A percentile compares a stretch with the other conserved stretches of the same genome.
These are phyloP conservation scores for Eulimnadia texana DNA, from an alignment of 1,140 invertebrate species.

Conservation along the genomic window DNA sequence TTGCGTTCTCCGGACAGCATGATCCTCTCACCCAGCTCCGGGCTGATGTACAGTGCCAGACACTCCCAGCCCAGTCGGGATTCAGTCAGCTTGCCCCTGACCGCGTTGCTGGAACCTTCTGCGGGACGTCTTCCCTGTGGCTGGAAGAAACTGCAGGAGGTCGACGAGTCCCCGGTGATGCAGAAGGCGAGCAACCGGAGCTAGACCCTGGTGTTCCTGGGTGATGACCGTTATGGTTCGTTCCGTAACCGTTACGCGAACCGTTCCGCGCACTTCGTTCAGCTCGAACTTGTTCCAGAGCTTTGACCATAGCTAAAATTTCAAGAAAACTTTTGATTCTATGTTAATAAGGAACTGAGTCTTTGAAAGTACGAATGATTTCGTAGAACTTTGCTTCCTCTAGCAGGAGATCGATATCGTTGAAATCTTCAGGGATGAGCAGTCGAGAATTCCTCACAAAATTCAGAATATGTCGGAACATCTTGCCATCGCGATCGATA, in stretches of 20 bases:
- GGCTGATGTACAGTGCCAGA: constrained; percentile 71
- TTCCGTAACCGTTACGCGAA: constrained; percentile 11
- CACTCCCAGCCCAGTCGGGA: constrained; percentile 47
- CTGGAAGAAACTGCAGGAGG: constrained; percentile 9
- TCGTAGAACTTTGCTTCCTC: constrained; percentile 89
- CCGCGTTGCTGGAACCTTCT: constrained; percentile 17
- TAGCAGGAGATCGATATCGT: constrained; percentile 72
- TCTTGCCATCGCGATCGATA: constrained; percentile 86
- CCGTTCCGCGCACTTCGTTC: constrained; percentile 9
- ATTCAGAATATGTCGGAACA: constrained; percentile 92
- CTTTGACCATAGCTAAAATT: constrained; percentile 14
- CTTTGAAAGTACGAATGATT: constrained; percentile 70
- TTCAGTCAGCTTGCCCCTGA: constrained; percentile 4
- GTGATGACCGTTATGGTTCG: constrained; percentile 5
- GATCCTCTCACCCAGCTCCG: constrained; percentile 72
- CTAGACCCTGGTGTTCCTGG: not conserved
- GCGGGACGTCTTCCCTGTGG: constrained; percentile 15
- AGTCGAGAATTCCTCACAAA: constrained; percentile 82
- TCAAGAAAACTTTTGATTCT: constrained; percentile 11
- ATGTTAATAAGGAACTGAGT: constrained; percentile 21
- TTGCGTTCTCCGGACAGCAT: constrained; percentile 66
- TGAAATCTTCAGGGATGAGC: constrained; percentile 71
- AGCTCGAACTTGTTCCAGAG: constrained; percentile 18
- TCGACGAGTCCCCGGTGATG: not conserved
- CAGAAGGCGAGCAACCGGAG: not conserved